Conservation (phyloP, 2,888 invertebrate genomes). For the Epinotia nisella region DNA sequence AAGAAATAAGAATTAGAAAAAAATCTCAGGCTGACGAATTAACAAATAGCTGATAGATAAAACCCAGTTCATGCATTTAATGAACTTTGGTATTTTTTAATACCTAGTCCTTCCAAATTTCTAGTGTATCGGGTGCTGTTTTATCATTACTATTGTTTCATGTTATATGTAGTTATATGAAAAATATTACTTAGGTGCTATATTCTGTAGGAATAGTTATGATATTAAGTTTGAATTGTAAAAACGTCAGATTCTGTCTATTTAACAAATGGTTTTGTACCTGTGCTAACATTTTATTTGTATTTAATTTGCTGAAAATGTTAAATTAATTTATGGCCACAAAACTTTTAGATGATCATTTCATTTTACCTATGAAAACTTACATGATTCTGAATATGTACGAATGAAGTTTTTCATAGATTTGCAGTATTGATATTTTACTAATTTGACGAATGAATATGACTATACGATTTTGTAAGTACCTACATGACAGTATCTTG, state of each 20-base stretch:
- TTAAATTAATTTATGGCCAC: not conserved
- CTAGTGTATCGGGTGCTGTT: slow-evolving; percentile 41
- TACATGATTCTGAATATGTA: not conserved
- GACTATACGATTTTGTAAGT: slow-evolving; percentile 44
- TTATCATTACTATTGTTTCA: slow-evolving; percentile 8
- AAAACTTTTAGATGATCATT: not conserved
- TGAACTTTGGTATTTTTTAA: slow-evolving; percentile 28
- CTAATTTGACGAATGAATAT: slow-evolving; percentile 6
- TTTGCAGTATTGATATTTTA: not conserved
- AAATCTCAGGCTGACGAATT: slow-evolving; percentile 75
- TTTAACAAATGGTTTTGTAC: slow-evolving; percentile 8
- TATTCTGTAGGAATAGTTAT: slow-evolving; percentile 32
- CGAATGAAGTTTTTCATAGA: slow-evolving; percentile 9
- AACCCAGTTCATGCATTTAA: slow-evolving; percentile 35
- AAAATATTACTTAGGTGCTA: slow-evolving; percentile 43
- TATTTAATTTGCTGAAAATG: not conserved
- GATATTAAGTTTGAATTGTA: slow-evolving; percentile 30
- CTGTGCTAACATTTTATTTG: slow-evolving; percentile 5
- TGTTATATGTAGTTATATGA: slow-evolving; percentile 31
- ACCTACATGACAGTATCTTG: slow-evolving; percentile 52
- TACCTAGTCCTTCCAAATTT: slow-evolving; percentile 30
- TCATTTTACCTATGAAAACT: not conserved
- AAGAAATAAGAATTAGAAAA: slow-evolving; percentile 83
- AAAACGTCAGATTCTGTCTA: slow-evolving; percentile 17
- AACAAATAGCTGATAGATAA: slow-evolving; percentile 64